A percentile compares a stretch with the other conserved stretches of the same genome.
These are phyloP conservation scores for Yponomeuta evonymella DNA, from an alignment of 2,888 invertebrate species.

Conservation along the genomic window DNA sequence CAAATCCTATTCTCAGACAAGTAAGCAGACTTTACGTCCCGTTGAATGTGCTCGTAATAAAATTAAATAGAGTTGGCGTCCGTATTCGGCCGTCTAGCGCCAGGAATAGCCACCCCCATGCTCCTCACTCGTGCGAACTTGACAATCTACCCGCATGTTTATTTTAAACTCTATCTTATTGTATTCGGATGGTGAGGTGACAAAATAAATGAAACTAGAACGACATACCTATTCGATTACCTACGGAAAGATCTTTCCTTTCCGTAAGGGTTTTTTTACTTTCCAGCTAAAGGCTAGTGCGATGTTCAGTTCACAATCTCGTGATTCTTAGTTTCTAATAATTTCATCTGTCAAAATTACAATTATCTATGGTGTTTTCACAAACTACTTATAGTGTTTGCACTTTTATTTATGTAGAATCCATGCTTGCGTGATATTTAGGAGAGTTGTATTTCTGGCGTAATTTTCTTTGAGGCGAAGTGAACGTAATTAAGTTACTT, in stretches of 20 bases:
- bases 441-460: neutral
- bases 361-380: too few relatives aligned
- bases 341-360: too few relatives aligned
- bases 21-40: conserved; percentile 16
- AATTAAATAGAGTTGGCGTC: conserved; percentile 62
- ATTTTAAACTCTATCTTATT: conserved; percentile 66
- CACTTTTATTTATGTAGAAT: too few relatives aligned
- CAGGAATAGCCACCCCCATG: conserved; percentile 8
- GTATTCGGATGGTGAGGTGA: conserved; percentile 46
- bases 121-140: conserved; percentile 55
- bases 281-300: too few relatives aligned
- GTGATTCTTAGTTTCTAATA: too few relatives aligned
- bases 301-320: too few relatives aligned
- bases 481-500: neutral
- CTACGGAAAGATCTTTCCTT: too few relatives aligned
- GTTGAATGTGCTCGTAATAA: conserved; percentile 29
- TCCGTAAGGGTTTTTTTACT: too few relatives aligned
- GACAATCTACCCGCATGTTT: conserved; percentile 62
- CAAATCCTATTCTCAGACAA: conserved; percentile 1
- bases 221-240: neutral
- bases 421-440: too few relatives aligned
- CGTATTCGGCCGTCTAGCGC: conserved; percentile 6
- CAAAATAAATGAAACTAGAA: neutral
- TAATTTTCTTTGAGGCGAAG: neutral
- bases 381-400: too few relatives aligned